These are phyloP conservation scores for Tokudaia tokunoshimensis DNA, from an alignment of 2,797 vertebrate genomes.

Conservation along the genomic window DNA sequence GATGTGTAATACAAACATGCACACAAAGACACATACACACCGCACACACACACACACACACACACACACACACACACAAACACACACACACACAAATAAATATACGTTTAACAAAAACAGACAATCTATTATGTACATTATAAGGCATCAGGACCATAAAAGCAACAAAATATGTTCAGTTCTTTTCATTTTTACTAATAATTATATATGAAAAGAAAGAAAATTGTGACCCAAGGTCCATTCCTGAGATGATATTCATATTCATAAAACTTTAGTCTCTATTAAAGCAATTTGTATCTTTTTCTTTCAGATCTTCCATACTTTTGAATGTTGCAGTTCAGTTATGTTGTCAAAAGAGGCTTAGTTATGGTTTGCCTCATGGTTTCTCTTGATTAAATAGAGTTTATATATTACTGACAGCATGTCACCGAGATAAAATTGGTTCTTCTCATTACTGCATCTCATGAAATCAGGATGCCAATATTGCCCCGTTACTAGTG, in stretches of 20 bases:
- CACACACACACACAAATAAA: not conserved
- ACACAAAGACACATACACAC: not conserved
- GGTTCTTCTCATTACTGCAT: not conserved
- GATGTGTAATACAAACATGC: not conserved
- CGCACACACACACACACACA: not conserved
- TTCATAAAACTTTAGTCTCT: not conserved
- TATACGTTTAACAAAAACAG: not conserved
- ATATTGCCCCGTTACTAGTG: not conserved
- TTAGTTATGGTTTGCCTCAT: not conserved
- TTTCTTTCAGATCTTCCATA: not conserved
- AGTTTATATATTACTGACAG: slow-evolving; percentile 33
- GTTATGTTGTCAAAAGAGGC: slow-evolving; percentile 6
- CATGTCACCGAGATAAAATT: not conserved
- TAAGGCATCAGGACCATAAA: slow-evolving; percentile 2
- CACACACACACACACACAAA: not conserved
- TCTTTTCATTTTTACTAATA: not conserved
- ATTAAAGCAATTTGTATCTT: not conserved
- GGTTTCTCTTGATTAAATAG: not conserved
- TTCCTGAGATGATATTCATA: not conserved
- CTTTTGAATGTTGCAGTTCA: slow-evolving; percentile 1
- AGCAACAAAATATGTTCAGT: not conserved
- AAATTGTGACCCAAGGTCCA: not conserved
- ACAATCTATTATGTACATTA: not conserved
- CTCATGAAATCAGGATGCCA: not conserved
- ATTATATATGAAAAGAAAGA: not conserved